phyloP scores from a whole-genome alignment of 2,797 vertebrate genomes.

The Enteromius fasciolatus region DNA sequence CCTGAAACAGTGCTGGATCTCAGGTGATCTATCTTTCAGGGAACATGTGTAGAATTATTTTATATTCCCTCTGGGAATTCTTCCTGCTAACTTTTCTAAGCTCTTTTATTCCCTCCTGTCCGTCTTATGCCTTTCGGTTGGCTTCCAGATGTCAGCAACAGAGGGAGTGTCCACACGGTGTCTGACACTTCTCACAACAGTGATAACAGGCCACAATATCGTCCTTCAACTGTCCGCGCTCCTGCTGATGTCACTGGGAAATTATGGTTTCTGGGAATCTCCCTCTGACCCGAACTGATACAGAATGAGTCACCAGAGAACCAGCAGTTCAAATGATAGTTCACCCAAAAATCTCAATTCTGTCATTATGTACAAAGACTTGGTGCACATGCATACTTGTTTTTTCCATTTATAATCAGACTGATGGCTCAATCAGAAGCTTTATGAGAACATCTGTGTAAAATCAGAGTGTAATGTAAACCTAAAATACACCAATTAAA shows the following conservation, averaged over 20 bases:
- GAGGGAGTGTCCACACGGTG: conserved; percentile 72
- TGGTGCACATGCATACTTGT: not conserved
- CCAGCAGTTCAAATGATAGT: not conserved
- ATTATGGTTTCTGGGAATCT: conserved; percentile 42
- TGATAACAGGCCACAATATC: conserved; percentile 73
- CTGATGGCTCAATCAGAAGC: not conserved
- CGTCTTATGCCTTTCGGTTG: conserved; percentile 25
- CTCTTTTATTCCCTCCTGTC: not conserved
- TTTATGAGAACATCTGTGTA: not conserved
- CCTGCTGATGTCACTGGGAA: conserved; percentile 62
- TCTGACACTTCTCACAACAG: conserved; percentile 82
- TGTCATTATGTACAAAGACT: not conserved
- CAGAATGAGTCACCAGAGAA: not conserved
- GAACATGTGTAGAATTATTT: conserved; percentile 26
- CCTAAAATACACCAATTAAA: not conserved
- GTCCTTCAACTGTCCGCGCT: conserved; percentile 71
- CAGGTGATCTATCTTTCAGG: conserved; percentile 12
- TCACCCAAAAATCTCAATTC: not conserved
- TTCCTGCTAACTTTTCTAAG: not conserved
- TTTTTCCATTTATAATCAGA: not conserved
- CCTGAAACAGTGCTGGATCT: conserved; percentile 1
- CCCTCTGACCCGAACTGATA: conserved; percentile 19
- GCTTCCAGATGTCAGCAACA: conserved; percentile 78
- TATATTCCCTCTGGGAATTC: not conserved
- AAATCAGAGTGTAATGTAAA: not conserved